These are phyloP conservation scores for Platycheirus albimanus DNA, from an alignment of 2,888 invertebrate genomes.

Conservation along the genomic window DNA sequence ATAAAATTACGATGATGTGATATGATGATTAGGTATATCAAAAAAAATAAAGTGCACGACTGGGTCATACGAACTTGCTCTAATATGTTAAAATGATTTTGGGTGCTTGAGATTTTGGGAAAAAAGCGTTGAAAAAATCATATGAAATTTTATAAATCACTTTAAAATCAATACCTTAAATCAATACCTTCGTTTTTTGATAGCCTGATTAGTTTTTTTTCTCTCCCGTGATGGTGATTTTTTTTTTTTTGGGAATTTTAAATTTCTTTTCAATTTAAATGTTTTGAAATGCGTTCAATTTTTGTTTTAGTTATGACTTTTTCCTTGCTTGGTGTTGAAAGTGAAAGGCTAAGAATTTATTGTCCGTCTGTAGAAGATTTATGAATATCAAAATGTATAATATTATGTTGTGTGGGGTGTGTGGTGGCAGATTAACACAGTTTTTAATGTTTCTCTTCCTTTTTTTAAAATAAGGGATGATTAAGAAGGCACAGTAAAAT, in stretches of 20 bases:
- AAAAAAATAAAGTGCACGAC: too few relatives aligned
- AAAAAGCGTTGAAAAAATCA: too few relatives aligned
- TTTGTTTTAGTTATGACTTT: neutral
- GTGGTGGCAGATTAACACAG: slow-evolving; percentile 39
- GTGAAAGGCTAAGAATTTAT: slow-evolving; percentile 67
- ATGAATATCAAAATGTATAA: slow-evolving; percentile 37
- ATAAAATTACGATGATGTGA: too few relatives aligned
- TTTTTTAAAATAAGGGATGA: slow-evolving; percentile 5
- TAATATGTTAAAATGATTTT: too few relatives aligned
- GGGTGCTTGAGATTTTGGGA: too few relatives aligned
- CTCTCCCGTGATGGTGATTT: neutral
- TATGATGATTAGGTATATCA: too few relatives aligned
- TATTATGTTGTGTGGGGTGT: slow-evolving; percentile 38
- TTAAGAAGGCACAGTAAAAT: slow-evolving; percentile 19
- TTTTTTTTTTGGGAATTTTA: slow-evolving; percentile 36
- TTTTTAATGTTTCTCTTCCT: slow-evolving; percentile 25
- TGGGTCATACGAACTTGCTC: too few relatives aligned
- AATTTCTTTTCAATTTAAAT: slow-evolving; percentile 61
- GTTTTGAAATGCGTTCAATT: slow-evolving; percentile 36
- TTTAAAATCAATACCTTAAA: too few relatives aligned
- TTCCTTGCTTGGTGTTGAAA: slow-evolving; percentile 24
- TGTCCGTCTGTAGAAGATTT: slow-evolving; percentile 64
- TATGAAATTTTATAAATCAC: too few relatives aligned
- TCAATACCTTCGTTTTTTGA: slow-evolving; percentile 41
- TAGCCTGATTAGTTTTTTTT: slow-evolving; percentile 59